These are phyloP conservation scores for Sesia bembeciformis DNA, from an alignment of 2,888 invertebrate genomes.

Conservation along the genomic window DNA sequence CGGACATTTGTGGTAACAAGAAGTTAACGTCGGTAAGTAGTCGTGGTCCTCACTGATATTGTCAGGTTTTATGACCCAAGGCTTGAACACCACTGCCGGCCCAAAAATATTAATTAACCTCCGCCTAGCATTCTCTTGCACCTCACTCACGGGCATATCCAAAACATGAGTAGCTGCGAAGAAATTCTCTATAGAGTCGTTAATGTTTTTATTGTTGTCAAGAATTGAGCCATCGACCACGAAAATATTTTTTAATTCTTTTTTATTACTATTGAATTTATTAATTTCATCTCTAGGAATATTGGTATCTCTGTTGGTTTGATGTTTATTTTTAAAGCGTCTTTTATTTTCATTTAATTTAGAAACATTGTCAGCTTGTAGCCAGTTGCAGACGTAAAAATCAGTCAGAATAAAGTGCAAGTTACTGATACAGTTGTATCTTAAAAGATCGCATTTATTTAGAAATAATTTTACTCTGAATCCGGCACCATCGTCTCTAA, in stretches of 20 bases:
- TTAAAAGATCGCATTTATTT: slow-evolving; percentile 33
- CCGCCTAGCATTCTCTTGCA: slow-evolving; percentile 28
- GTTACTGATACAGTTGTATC: slow-evolving; percentile 33
- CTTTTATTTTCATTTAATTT: not conserved
- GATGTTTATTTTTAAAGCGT: not conserved
- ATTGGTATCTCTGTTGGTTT: not conserved
- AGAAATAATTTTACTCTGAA: slow-evolving; percentile 36
- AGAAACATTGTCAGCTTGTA: not conserved
- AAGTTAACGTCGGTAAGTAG: slow-evolving; percentile 34
- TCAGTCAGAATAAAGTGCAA: slow-evolving; percentile 30
- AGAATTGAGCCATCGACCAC: slow-evolving; percentile 34
- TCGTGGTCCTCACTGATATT: slow-evolving; percentile 28
- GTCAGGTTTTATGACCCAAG: slow-evolving; percentile 35
- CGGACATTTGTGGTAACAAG: slow-evolving; percentile 56
- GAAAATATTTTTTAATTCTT: slow-evolving; percentile 9
- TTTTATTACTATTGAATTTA: not conserved
- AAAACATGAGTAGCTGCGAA: slow-evolving; percentile 48
- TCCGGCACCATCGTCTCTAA: slow-evolving; percentile 34
- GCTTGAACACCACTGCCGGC: slow-evolving; percentile 38
- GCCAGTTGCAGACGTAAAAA: slow-evolving; percentile 28
- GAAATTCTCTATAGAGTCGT: slow-evolving; percentile 43
- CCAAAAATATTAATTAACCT: slow-evolving; percentile 31
- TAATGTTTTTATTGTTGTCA: slow-evolving; percentile 27
- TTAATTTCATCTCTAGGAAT: not conserved
- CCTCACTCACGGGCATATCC: slow-evolving; percentile 36